These are phyloP conservation scores for Tillus elongatus DNA, from an alignment of 2,888 invertebrate species.

Conservation along the genomic window DNA sequence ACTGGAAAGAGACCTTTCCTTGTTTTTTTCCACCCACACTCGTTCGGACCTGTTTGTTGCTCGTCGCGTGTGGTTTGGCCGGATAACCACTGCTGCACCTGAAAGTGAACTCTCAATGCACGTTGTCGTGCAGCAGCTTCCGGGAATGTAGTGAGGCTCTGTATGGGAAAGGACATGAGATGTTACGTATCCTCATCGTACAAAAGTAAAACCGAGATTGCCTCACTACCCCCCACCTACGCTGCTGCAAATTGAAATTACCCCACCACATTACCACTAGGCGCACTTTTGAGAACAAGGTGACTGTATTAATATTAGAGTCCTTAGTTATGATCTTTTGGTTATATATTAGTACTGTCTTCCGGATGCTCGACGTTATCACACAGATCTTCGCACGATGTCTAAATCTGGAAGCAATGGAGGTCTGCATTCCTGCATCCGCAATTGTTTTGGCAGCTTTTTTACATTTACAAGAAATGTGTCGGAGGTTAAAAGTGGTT, in stretches of 20 bases:
- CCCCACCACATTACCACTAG: too few species aligned
- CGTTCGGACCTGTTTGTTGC: conserved; percentile 8
- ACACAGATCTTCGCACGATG: neutral
- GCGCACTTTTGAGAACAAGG: neutral
- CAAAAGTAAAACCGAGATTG: too few species aligned
- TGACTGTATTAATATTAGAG: conserved; percentile 7
- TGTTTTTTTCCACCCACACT: neutral
- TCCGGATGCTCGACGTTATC: conserved; percentile 2
- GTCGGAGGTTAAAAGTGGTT: neutral
- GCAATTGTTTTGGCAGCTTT: conserved; percentile 11
- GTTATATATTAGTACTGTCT: conserved; percentile 7
- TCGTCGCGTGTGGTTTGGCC: too few species aligned
- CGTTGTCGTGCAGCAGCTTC: too few species aligned
- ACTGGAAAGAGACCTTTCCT: too few species aligned
- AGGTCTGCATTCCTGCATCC: conserved; percentile 11
- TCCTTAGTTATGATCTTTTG: too few species aligned
- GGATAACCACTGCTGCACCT: too few species aligned
- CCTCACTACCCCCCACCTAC: too few species aligned
- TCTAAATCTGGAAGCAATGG: conserved; percentile 9
- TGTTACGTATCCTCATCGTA: too few species aligned
- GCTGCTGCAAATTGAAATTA: conserved; percentile 5
- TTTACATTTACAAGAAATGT: conserved; percentile 11
- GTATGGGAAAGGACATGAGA: too few species aligned
- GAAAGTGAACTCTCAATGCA: too few species aligned
- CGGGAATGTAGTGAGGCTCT: too few species aligned